Evolutionary conservation across 2,797 vertebrate species (phyloP).

Genomic region (Chelon auratus): DNA sequence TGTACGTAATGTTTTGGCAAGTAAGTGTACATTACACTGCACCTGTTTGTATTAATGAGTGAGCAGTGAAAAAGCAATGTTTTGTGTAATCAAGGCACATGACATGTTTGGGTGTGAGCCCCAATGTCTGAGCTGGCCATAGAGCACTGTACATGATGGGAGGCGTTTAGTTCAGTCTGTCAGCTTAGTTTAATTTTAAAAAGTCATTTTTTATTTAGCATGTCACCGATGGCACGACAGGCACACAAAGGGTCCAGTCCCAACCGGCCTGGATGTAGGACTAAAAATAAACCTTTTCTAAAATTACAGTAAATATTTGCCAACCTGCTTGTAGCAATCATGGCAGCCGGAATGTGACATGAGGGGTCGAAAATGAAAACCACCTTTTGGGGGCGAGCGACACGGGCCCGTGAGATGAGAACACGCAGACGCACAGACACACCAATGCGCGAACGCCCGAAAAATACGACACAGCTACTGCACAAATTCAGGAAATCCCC

Average conservation of each 20-base stretch:
- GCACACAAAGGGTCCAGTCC: conserved; percentile 38
- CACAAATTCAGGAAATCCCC: conserved; percentile 41
- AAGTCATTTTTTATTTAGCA: conserved; percentile 20
- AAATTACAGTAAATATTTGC: conserved; percentile 85
- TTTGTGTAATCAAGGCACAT: conserved; percentile 2
- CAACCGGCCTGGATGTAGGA: conserved; percentile 66
- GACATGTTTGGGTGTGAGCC: neutral
- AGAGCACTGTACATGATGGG: neutral
- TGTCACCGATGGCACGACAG: conserved; percentile 33
- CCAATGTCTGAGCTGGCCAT: neutral
- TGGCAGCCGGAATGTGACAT: conserved; percentile 70
- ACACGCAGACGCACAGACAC: conserved; percentile 14
- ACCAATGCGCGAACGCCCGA: conserved; percentile 10
- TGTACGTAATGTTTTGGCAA: too few relatives aligned
- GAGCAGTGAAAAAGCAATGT: neutral
- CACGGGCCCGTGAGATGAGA: conserved; percentile 55
- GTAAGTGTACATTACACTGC: neutral
- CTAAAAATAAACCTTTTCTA: conserved; percentile 76
- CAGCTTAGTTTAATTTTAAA: conserved; percentile 10
- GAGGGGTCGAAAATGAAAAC: conserved; percentile 78
- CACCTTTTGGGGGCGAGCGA: conserved; percentile 69
- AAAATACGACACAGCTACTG: conserved; percentile 8
- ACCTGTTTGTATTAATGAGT: neutral
- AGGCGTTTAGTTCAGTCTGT: neutral
- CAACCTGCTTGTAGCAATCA: conserved; percentile 76